Percentiles rank a stretch among this genome's conserved stretches.
phyloP scores from a whole-genome alignment of 2,888 invertebrate genomes.

The Folsomia manolachei region DNA sequence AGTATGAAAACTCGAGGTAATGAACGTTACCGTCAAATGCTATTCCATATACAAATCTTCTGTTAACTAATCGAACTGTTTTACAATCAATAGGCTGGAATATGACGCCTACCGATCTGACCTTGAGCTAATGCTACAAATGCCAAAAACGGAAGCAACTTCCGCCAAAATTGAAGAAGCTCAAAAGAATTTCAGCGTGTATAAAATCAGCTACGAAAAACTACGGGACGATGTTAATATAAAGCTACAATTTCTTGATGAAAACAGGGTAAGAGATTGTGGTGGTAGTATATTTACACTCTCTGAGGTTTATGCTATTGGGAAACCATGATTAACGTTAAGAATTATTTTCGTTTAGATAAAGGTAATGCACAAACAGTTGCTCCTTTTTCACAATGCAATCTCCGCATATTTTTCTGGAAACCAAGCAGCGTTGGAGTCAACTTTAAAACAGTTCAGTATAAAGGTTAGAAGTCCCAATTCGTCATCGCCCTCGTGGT shows the following conservation, averaged over 20 bases:
- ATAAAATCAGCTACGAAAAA: slow-evolving; percentile 87
- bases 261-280: slow-evolving; percentile 85
- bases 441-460: slow-evolving; percentile 91
- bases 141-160: slow-evolving; percentile 56
- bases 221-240: slow-evolving; percentile 89
- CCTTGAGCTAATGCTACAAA: slow-evolving; percentile 70
- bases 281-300: slow-evolving; percentile 6
- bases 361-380: slow-evolving; percentile 97
- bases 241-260: slow-evolving; percentile 93
- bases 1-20: slow-evolving; percentile 75
- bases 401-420: slow-evolving; percentile 96
- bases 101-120: slow-evolving; percentile 97
- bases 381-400: slow-evolving; percentile 92
- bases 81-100: slow-evolving; percentile 79
- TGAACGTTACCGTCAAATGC: slow-evolving; percentile 53
- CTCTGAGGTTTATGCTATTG: not conserved
- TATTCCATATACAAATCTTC: slow-evolving; percentile 14
- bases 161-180: slow-evolving; percentile 71
- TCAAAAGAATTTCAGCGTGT: slow-evolving; percentile 75
- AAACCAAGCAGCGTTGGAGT: slow-evolving; percentile 88
- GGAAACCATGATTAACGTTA: not conserved
- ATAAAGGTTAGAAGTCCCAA: slow-evolving; percentile 82
- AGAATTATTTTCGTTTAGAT: slow-evolving; percentile 65
- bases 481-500: slow-evolving; percentile 73
- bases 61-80: slow-evolving; percentile 10